Evolutionary conservation across 1,140 invertebrate genomes (phyloP), one percentile per base, ranked within the genome.

Genomic region (Telenomus remus): DNA sequence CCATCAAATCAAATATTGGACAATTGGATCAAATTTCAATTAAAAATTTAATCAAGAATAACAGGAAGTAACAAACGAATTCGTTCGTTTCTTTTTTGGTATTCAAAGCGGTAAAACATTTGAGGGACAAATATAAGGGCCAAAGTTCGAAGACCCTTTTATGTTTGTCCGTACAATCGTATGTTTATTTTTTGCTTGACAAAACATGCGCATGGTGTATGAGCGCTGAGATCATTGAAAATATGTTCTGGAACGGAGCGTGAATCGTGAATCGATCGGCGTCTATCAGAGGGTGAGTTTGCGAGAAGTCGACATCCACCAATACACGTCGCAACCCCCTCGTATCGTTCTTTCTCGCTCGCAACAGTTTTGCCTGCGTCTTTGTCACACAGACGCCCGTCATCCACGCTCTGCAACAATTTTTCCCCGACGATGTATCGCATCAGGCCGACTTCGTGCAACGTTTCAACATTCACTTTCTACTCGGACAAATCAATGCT

Each of bases 261-360:
- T 81, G 78, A 83, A 81, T 84, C 79, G 78, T 51, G 69, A 80
- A 82, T 84, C 80, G 82, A 85, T 85, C 81, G 78, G 76, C 79
- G 78, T 79, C 80, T 76, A 60, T 79, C 49, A 68, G 73, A 53
- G 65, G 65, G 64, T 59, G 49, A 39, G 37, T 56, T 33, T 10
- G 7, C 42, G 53, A 53, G 49, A n/a, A 39, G 37, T 68, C 48
- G 68, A 73, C 48, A 66, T 42, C 59, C 70, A 53, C 70, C 72
- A 74, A 64, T 63, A 46, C 48, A 57, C 51, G 57, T 56, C 55
- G 59, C 70, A 64, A 63, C 54, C 63, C 53, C 66, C 49, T 61
- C 34, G 15, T 63, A 39, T 33, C 64, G 63, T 47, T 68, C 44
- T 56, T 43, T 71, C 57, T 66, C 64, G n/a, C 76, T 63, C 44